A percentile compares a stretch with the other conserved stretches of the same genome.
phyloP scores from a whole-genome alignment of 2,888 invertebrate genomes.

The Pachliopta kotzebuea region DNA sequence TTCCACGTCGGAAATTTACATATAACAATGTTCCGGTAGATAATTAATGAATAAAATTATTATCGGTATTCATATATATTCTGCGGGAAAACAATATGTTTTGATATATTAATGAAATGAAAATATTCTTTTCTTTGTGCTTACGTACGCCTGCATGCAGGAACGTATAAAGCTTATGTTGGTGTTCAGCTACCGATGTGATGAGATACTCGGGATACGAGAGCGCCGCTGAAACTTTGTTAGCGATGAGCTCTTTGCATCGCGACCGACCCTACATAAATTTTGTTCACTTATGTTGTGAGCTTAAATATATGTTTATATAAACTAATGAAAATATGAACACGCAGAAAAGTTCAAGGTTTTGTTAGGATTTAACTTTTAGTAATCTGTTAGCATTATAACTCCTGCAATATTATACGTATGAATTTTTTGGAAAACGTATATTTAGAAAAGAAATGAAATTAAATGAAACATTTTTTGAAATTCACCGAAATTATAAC shows the following conservation, averaged over 20 bases:
- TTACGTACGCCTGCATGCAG: not conserved
- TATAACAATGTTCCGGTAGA: not conserved
- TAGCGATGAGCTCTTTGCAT: not conserved
- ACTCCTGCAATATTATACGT: too few relatives aligned
- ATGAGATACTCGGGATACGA: not conserved
- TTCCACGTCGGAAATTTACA: not conserved
- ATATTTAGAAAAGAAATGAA: too few relatives aligned
- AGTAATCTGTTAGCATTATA: too few relatives aligned
- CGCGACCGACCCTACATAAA: not conserved
- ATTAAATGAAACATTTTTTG: too few relatives aligned
- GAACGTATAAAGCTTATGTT: not conserved
- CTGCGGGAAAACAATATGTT: too few relatives aligned
- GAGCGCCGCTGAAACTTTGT: conserved; percentile 2
- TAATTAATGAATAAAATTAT: not conserved
- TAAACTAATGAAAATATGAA: not conserved
- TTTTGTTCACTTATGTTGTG: not conserved
- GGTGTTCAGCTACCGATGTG: not conserved
- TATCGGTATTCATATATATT: not conserved
- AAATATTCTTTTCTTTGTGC: not conserved
- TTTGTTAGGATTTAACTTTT: too few relatives aligned
- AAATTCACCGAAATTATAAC: too few relatives aligned
- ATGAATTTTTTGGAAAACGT: too few relatives aligned
- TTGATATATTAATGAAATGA: not conserved
- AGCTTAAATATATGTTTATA: not conserved
- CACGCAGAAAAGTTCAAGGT: too few relatives aligned